Evolutionary conservation across 1,140 invertebrate genomes (phyloP).

Genomic region (Aphelinus atriplicis): DNA sequence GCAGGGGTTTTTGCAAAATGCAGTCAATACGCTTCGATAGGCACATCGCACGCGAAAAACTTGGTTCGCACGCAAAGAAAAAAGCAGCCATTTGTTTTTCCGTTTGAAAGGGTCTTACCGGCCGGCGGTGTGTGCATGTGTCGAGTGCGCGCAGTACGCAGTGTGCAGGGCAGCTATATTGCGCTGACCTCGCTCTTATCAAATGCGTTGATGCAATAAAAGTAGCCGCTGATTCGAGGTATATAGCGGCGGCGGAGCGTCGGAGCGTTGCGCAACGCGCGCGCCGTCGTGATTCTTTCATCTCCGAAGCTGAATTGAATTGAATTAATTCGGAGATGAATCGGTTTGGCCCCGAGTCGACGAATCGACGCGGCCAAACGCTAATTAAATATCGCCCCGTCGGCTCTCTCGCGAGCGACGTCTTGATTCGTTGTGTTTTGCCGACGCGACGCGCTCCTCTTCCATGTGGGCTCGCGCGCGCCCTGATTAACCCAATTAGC

Average conservation of each 20-base stretch:
- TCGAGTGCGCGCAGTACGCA: too few relatives aligned
- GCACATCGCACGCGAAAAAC: too few relatives aligned
- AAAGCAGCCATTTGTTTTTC: too few relatives aligned
- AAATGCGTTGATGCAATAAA: constrained; percentile 55
- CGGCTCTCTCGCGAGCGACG: background rate
- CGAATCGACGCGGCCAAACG: constrained; percentile 17
- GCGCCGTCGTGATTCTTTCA: constrained; percentile 36
- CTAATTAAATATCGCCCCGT: constrained; percentile 26
- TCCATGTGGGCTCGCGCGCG: background rate
- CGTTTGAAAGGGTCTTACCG: too few relatives aligned
- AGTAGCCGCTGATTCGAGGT: constrained; percentile 3
- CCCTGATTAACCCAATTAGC: constrained; percentile 33
- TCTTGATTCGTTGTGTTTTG: constrained; percentile 27
- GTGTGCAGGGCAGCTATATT: too few relatives aligned
- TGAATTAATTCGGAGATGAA: constrained; percentile 40
- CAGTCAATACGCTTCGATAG: too few relatives aligned
- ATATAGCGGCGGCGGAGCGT: background rate
- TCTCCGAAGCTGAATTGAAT: constrained; percentile 15
- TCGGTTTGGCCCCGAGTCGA: constrained; percentile 2
- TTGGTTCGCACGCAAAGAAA: too few relatives aligned
- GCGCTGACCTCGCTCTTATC: constrained; percentile 56
- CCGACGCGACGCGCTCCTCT: too few relatives aligned
- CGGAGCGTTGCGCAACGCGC: constrained; percentile 30
- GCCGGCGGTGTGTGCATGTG: too few relatives aligned
- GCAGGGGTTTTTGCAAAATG: too few relatives aligned